phyloP scores from a whole-genome alignment of 2,797 vertebrate genomes.

The Premnoplex brunnescens region DNA sequence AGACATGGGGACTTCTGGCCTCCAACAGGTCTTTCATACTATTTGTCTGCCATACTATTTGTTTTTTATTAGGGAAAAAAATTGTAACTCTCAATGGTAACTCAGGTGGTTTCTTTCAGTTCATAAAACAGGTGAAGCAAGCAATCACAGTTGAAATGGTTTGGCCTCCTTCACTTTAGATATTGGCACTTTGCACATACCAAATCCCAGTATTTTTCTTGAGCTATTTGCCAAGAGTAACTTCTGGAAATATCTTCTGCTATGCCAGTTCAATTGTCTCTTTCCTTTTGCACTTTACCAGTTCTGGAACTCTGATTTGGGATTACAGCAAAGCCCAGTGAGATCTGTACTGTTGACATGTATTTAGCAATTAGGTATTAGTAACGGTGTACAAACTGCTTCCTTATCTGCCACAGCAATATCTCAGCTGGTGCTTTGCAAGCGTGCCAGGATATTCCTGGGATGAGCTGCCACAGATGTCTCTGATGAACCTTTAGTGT shows the following conservation, averaged over 20 bases:
- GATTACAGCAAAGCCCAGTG: neutral
- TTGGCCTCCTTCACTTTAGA: neutral
- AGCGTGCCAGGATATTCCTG: neutral
- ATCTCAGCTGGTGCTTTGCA: conserved; percentile 16
- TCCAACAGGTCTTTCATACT: neutral
- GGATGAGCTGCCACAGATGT: neutral
- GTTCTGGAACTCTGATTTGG: neutral
- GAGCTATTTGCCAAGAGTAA: neutral
- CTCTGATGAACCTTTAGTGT: neutral
- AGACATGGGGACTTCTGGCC: neutral
- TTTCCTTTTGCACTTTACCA: neutral
- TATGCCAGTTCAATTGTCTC: neutral
- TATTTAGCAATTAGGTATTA: neutral
- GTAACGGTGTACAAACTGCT: neutral
- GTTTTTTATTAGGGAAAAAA: neutral
- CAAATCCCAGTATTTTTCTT: neutral
- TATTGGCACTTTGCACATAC: neutral
- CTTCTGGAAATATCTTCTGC: neutral
- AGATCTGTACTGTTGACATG: neutral
- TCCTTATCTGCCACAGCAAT: neutral
- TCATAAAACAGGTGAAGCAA: neutral
- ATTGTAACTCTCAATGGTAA: neutral
- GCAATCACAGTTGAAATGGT: neutral
- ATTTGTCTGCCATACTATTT: no score
- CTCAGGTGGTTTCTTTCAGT: neutral